phyloP scores from a whole-genome alignment of 2,113 vertebrate genomes.

The Cisticola juncidis region DNA sequence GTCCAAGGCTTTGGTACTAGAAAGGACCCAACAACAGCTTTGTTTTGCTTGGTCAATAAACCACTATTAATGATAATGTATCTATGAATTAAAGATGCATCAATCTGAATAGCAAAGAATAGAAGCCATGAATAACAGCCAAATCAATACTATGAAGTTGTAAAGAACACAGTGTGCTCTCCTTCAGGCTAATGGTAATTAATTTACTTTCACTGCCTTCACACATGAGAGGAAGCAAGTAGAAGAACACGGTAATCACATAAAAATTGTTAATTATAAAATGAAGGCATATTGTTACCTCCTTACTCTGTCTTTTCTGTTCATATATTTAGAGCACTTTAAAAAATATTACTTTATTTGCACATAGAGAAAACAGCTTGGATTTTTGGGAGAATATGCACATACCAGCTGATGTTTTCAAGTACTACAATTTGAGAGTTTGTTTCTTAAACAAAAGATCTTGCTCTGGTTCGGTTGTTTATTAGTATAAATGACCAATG shows the following conservation, averaged over 20 bases:
- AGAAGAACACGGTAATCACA: background rate
- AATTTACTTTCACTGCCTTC: constrained; percentile 24
- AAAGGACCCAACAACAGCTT: constrained; percentile 1
- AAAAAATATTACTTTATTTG: background rate
- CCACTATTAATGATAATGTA: constrained; percentile 26
- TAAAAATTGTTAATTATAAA: background rate
- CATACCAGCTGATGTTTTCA: background rate
- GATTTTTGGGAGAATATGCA: background rate
- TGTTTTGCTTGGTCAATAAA: constrained; percentile 40
- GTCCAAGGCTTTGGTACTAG: background rate
- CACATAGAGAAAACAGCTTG: background rate
- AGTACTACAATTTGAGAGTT: background rate
- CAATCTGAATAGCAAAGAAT: constrained; percentile 43
- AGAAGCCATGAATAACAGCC: constrained; percentile 22
- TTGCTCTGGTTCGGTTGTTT: background rate
- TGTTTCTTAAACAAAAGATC: background rate
- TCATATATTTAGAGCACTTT: background rate
- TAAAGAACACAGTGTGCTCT: constrained; percentile 20
- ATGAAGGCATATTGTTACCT: background rate
- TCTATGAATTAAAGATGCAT: constrained; percentile 47
- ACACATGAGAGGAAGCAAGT: background rate
- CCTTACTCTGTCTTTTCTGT: background rate
- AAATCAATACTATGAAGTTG: constrained; percentile 39
- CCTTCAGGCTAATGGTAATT: constrained; percentile 35
- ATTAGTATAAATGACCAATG: background rate